Evolutionary conservation across 1,140 invertebrate species (phyloP).

Genomic region (Lasaia peninsularis): DNA sequence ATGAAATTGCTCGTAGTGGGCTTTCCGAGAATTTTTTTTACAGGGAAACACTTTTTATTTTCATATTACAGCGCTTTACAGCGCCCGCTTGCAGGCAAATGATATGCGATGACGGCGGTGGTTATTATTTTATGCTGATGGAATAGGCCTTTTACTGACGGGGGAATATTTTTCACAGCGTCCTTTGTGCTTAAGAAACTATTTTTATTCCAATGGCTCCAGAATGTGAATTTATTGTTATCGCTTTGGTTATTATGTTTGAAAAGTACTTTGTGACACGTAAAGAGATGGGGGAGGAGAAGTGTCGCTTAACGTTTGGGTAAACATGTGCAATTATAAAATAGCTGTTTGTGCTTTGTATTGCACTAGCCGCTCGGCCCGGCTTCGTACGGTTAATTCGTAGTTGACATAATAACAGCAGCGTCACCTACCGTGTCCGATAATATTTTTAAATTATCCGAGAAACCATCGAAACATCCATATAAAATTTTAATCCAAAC

Average conservation of each 20-base stretch:
- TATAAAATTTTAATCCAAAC: too few relatives aligned
- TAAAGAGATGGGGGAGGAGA: background rate
- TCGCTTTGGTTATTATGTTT: background rate
- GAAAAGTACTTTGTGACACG: too few relatives aligned
- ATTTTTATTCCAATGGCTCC: constrained; percentile 5
- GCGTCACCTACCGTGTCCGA: too few relatives aligned
- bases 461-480: too few relatives aligned
- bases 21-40: constrained; percentile 40
- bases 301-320: background rate
- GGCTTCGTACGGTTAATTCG: too few relatives aligned
- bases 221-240: constrained; percentile 1
- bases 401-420: too few relatives aligned
- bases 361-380: too few relatives aligned
- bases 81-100: constrained; percentile 26
- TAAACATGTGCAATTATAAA: too few relatives aligned
- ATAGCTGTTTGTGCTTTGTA: too few relatives aligned
- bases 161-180: constrained; percentile 5
- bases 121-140: constrained; percentile 44
- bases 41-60: constrained; percentile 56
- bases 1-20: constrained; percentile 67
- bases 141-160: constrained; percentile 35
- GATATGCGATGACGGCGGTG: constrained; percentile 30
- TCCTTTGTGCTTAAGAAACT: constrained; percentile 7
- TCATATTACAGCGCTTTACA: constrained; percentile 41
- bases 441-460: too few relatives aligned